These are phyloP conservation scores for Ganaspis sp. DNA, from an alignment of 1,140 invertebrate species.

Conservation along the genomic window DNA sequence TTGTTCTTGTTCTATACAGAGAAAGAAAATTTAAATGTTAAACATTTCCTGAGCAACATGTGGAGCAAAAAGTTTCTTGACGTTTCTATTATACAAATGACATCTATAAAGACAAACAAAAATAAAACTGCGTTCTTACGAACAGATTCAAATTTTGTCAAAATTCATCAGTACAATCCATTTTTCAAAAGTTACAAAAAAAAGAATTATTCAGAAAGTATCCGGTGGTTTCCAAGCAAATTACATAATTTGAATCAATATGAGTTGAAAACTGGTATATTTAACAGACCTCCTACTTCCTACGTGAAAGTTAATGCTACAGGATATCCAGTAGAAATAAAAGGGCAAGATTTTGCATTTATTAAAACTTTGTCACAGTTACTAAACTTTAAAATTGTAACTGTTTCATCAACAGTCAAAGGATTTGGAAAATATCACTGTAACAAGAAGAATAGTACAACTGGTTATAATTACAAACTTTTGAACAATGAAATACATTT, in stretches of 20 bases:
- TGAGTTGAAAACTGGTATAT: too few species aligned
- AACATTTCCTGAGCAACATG: neutral
- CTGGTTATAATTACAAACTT: neutral
- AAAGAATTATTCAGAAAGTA: too few species aligned
- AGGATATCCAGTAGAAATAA: neutral
- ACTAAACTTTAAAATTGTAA: neutral
- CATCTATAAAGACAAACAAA: neutral
- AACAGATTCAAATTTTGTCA: neutral
- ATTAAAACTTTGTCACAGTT: neutral
- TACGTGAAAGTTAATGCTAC: neutral
- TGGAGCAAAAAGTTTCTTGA: neutral
- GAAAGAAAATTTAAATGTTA: neutral
- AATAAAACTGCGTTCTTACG: neutral
- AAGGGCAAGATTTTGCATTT: neutral
- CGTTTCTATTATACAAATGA: neutral
- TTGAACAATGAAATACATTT: neutral
- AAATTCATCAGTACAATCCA: neutral
- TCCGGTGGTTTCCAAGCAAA: too few species aligned
- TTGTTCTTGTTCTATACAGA: neutral
- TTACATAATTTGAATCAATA: too few species aligned
- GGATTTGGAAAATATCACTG: neutral
- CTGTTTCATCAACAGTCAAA: neutral
- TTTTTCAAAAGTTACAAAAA: neutral
- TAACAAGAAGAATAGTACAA: neutral
- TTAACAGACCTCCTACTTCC: neutral